Conservation (phyloP, 2,113 vertebrate species). For the Eulemur rufifrons region DNA sequence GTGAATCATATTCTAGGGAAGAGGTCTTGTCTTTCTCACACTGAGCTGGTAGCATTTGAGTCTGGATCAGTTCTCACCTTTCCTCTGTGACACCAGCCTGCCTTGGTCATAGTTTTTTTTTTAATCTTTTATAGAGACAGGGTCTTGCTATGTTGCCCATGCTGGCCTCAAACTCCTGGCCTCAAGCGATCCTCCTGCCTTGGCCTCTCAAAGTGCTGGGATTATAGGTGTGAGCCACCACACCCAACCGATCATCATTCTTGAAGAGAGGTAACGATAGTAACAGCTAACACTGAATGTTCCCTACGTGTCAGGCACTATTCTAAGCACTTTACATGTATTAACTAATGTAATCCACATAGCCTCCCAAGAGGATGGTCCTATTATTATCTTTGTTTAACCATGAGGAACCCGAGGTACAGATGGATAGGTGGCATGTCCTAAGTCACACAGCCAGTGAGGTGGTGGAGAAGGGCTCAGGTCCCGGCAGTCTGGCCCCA, state of each 20-base stretch:
- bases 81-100: neutral
- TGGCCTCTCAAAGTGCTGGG: no score
- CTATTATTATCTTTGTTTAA: neutral
- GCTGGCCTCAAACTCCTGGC: no score
- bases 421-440: neutral
- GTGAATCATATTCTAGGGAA: constrained; percentile 33
- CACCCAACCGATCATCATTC: neutral
- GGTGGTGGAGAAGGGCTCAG: neutral
- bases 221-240: no score
- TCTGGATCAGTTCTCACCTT: neutral
- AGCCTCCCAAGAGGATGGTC: neutral
- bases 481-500: neutral
- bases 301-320: neutral
- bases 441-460: neutral
- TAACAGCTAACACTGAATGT: neutral
- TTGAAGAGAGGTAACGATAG: neutral
- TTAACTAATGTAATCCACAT: neutral
- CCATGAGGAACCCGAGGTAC: neutral
- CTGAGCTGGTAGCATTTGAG: neutral
- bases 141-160: no score
- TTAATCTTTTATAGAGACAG: no score
- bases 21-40: neutral
- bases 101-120: neutral
- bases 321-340: neutral
- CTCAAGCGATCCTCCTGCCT: no score